These are phyloP conservation scores for Anomalospiza imberbis DNA, from an alignment of 2,797 vertebrate genomes.

Conservation along the genomic window DNA sequence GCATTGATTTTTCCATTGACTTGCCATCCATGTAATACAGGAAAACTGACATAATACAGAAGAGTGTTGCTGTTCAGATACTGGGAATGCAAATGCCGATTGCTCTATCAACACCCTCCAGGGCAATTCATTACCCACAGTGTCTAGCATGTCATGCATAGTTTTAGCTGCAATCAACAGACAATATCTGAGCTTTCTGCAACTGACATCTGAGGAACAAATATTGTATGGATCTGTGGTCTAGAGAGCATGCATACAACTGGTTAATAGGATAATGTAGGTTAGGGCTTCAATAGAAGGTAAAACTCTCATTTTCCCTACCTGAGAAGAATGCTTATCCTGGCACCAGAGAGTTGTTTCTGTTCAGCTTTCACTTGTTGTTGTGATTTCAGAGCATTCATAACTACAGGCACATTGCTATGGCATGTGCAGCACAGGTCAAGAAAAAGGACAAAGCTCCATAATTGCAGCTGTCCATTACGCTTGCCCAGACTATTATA, in stretches of 20 bases:
- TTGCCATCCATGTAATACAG: neutral
- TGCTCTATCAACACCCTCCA: neutral
- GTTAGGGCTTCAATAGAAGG: neutral
- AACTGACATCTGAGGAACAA: neutral
- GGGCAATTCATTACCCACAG: neutral
- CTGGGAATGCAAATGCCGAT: neutral
- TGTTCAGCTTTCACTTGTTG: neutral
- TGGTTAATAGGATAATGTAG: neutral
- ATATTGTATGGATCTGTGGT: neutral
- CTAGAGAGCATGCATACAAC: neutral
- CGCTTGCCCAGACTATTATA: neutral
- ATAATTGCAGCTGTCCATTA: neutral
- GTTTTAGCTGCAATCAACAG: neutral
- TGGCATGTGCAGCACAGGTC: neutral
- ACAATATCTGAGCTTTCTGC: neutral
- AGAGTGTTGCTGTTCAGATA: neutral
- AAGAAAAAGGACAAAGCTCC: neutral
- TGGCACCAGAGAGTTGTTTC: neutral
- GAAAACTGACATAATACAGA: neutral
- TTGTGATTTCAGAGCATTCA: neutral
- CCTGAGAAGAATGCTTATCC: neutral
- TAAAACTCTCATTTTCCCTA: neutral
- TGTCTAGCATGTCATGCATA: neutral
- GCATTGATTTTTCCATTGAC: neutral
- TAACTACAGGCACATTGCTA: neutral